Conservation (phyloP, 2,113 vertebrate genomes). For the Microtus ochrogaster region DNA sequence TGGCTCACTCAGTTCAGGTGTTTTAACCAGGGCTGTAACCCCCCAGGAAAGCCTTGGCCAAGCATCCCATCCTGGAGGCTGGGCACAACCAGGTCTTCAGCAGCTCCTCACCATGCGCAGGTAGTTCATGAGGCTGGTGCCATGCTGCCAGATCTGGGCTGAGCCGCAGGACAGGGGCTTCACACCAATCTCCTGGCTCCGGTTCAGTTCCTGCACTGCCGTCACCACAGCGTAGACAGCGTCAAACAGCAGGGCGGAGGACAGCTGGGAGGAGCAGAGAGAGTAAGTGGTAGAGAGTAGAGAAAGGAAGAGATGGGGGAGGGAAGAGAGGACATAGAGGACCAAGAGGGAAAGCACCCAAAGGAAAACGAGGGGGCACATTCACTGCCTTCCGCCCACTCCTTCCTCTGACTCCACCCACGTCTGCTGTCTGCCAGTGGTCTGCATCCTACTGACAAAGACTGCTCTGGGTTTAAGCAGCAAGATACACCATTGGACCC, state of each 20-base stretch:
- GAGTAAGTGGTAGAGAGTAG: accelerated
- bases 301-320: neutral
- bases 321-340: neutral
- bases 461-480: neutral
- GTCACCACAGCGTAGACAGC: constrained; percentile 95
- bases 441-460: no score
- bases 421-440: neutral
- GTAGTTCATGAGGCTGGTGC: constrained; percentile 99
- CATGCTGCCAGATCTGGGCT: constrained; percentile 99
- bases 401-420: neutral
- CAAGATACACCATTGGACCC: neutral
- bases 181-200: constrained; percentile 97
- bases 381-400: neutral
- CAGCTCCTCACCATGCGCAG: constrained; percentile 95
- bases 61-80: accelerated
- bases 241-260: constrained; percentile 96
- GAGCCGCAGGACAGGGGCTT: constrained; percentile 98
- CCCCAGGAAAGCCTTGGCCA: no score
- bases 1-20: no score
- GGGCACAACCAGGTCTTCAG: neutral
- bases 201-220: constrained; percentile 96
- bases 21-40: neutral
- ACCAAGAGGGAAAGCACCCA: neutral
- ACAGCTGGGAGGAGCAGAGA: constrained; percentile 88
- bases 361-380: neutral